phyloP scores from a whole-genome alignment of 2,797 vertebrate species.

The Rhinella marina region DNA sequence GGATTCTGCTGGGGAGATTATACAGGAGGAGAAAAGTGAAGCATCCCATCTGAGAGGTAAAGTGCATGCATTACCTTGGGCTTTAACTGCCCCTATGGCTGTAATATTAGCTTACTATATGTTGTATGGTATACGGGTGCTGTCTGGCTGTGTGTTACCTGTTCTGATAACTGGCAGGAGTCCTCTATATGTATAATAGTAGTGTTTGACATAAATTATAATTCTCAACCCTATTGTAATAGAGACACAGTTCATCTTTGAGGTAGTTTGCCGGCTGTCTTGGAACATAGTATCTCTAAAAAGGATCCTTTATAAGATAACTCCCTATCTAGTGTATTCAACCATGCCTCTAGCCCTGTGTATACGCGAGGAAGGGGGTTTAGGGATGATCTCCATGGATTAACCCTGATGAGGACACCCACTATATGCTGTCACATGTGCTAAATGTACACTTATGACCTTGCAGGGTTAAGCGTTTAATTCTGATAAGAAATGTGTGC shows the following conservation, averaged over 20 bases:
- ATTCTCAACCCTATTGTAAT: not conserved
- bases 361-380: slow-evolving; percentile 14
- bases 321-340: not conserved
- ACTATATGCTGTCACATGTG: slow-evolving; percentile 4
- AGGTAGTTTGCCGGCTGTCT: not conserved
- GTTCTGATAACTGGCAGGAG: not conserved
- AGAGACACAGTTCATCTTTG: not conserved
- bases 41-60: slow-evolving; percentile 41
- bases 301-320: not conserved
- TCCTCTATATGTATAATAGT: not conserved
- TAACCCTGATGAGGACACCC: slow-evolving; percentile 28
- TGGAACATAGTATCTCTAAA: not conserved
- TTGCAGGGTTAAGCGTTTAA: slow-evolving; percentile 22
- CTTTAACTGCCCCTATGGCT: not conserved
- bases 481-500: not conserved
- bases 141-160: not conserved
- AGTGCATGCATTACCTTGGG: not conserved
- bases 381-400: slow-evolving; percentile 46
- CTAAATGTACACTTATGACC: slow-evolving; percentile 43
- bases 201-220: no score
- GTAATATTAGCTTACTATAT: not conserved
- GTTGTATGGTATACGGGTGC: not conserved
- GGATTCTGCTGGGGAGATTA: not conserved
- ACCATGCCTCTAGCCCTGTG: not conserved
- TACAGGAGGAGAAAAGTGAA: slow-evolving; percentile 28